Conservation (phyloP, 2,888 invertebrate genomes). For the Mesoligia furuncula region DNA sequence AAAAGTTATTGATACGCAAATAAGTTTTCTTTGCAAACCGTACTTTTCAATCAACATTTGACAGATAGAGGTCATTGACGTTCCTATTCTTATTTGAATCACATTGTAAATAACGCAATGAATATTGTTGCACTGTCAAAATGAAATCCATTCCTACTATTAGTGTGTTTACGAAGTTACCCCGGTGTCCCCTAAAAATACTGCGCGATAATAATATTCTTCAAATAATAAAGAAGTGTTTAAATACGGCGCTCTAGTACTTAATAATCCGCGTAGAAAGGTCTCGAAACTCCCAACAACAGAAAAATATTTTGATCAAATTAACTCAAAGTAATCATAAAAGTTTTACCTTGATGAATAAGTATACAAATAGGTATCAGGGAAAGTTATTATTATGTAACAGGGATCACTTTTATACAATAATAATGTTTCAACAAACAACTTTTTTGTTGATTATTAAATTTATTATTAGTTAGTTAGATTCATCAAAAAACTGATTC, state of each 20-base stretch:
- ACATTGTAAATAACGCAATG: not conserved
- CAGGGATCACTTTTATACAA: constrained; percentile 13
- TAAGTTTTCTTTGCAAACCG: too few species aligned
- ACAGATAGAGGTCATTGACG: too few species aligned
- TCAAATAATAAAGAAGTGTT: not conserved
- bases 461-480: not conserved
- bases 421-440: constrained; percentile 15
- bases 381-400: constrained; percentile 35
- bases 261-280: constrained; percentile 23
- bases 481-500: not conserved
- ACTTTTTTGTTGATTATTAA: constrained; percentile 7
- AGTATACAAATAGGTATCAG: constrained; percentile 29
- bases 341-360: constrained; percentile 54
- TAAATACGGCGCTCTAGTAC: not conserved
- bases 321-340: constrained; percentile 58
- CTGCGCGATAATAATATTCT: not conserved
- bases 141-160: not conserved
- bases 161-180: not conserved
- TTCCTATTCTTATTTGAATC: too few species aligned
- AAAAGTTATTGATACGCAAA: too few species aligned
- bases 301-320: constrained; percentile 48
- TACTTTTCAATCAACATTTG: too few species aligned
- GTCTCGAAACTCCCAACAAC: constrained; percentile 29
- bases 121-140: not conserved
- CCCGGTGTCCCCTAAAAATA: not conserved